phyloP scores from a whole-genome alignment of 2,888 invertebrate genomes.

The Apodemia duryi region DNA sequence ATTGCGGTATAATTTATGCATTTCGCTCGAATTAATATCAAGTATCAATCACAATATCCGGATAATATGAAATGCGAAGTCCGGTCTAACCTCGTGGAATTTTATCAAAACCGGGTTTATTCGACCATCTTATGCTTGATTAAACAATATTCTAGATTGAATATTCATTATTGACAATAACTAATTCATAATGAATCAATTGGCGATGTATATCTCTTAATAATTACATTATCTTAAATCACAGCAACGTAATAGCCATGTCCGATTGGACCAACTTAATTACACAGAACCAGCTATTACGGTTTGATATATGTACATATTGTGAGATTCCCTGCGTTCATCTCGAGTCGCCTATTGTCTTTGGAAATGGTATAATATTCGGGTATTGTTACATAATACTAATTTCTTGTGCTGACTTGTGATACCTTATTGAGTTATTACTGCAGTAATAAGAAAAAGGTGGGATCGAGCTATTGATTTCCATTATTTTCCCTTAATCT shows the following conservation, averaged over 20 bases:
- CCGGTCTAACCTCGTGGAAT: neutral
- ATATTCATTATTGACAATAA: conserved; percentile 16
- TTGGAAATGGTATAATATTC: conserved; percentile 8
- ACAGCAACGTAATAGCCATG: conserved; percentile 45
- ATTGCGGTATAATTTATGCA: no score
- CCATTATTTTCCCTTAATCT: no score
- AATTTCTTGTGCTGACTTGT: conserved; percentile 3
- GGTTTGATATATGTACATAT: conserved; percentile 50
- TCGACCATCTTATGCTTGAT: neutral
- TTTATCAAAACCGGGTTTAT: neutral
- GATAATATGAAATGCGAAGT: neutral
- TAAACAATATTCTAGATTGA: no score
- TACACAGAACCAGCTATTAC: conserved; percentile 56
- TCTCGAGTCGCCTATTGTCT: conserved; percentile 15
- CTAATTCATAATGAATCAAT: conserved; percentile 17
- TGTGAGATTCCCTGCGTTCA: conserved; percentile 1
- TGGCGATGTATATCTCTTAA: conserved; percentile 18
- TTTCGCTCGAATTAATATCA: neutral
- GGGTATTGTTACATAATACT: neutral
- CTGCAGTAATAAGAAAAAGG: no score
- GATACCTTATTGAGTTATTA: neutral
- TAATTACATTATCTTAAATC: conserved; percentile 41
- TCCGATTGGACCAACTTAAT: conserved; percentile 59
- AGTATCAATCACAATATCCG: neutral
- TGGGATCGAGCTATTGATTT: no score